Evolutionary conservation across 2,797 vertebrate species (phyloP).

Genomic region (Argentina silus): DNA sequence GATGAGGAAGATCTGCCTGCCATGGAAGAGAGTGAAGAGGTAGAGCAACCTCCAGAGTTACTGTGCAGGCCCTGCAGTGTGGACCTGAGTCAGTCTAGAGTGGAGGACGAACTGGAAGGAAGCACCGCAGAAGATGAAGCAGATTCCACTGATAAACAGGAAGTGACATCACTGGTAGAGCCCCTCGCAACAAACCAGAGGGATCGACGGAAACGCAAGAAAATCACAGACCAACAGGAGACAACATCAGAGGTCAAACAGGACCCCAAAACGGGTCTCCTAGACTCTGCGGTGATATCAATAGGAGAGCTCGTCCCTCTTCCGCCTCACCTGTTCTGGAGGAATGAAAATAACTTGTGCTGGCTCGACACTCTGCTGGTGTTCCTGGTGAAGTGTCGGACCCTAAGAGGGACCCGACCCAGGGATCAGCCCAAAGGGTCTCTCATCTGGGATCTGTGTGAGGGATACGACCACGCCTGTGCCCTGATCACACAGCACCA

Average conservation of each 20-base stretch:
- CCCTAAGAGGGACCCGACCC: conserved; percentile 61
- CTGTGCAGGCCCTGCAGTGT: not conserved
- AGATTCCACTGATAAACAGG: not conserved
- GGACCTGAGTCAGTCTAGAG: not conserved
- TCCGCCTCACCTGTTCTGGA: conserved; percentile 84
- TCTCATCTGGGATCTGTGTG: conserved; percentile 76
- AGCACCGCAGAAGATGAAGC: not conserved
- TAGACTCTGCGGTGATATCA: not conserved
- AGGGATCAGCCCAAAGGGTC: conserved; percentile 53
- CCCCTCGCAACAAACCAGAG: too few relatives aligned
- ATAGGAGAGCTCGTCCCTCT: conserved; percentile 42
- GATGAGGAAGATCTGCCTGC: conserved; percentile 9
- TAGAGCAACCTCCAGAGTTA: conserved; percentile 5
- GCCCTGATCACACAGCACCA: conserved; percentile 61
- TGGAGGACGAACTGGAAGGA: not conserved
- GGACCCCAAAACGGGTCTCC: too few relatives aligned
- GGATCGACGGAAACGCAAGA: too few relatives aligned
- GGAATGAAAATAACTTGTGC: conserved; percentile 81
- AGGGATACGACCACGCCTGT: conserved; percentile 73
- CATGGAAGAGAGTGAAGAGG: not conserved
- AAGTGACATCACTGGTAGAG: not conserved
- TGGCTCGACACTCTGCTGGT: conserved; percentile 92
- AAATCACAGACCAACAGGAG: too few relatives aligned
- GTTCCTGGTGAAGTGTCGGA: conserved; percentile 83
- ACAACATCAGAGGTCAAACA: too few relatives aligned